These are phyloP conservation scores for Otolemur garnettii DNA, from an alignment of 2,113 vertebrate species.

Conservation along the genomic window DNA sequence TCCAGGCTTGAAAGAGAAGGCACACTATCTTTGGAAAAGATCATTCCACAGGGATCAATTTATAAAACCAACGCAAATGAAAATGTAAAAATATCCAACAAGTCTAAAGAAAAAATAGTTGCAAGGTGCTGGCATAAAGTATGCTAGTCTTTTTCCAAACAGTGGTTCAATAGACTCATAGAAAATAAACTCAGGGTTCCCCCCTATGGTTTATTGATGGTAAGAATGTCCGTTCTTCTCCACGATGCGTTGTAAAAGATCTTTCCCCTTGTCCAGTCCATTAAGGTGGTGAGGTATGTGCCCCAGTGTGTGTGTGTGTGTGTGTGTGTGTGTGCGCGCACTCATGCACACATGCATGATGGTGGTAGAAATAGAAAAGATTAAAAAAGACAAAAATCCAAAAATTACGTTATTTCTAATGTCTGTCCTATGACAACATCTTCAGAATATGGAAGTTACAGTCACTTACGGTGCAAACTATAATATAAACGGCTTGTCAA, in stretches of 20 bases:
- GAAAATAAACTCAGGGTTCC: conserved; percentile 6
- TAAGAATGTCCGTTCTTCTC: conserved; percentile 52
- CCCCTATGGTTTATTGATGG: neutral
- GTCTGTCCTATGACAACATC: neutral
- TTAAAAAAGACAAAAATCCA: neutral
- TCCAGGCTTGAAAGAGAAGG: conserved; percentile 71
- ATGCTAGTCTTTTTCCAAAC: conserved; percentile 15
- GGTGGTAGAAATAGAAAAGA: neutral
- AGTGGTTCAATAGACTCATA: neutral
- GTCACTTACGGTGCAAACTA: neutral
- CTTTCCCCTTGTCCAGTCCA: neutral
- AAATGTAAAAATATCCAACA: conserved; percentile 47
- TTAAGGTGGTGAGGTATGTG: neutral
- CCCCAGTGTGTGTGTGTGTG: neutral
- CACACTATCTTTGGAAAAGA: conserved; percentile 66
- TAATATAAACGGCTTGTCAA: conserved; percentile 29
- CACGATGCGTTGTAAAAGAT: neutral
- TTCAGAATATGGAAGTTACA: conserved; percentile 43
- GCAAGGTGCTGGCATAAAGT: conserved; percentile 28
- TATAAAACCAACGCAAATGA: conserved; percentile 57
- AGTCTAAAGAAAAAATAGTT: conserved; percentile 43
- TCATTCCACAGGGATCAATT: conserved; percentile 47
- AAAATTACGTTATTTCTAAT: conserved; percentile 15
- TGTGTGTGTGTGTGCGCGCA: neutral
- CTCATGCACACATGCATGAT: neutral